Percentiles rank a stretch among this genome's conserved stretches.
These are phyloP conservation scores for Xanthostigma xanthostigma DNA, from an alignment of 2,888 invertebrate species.

Conservation along the genomic window DNA sequence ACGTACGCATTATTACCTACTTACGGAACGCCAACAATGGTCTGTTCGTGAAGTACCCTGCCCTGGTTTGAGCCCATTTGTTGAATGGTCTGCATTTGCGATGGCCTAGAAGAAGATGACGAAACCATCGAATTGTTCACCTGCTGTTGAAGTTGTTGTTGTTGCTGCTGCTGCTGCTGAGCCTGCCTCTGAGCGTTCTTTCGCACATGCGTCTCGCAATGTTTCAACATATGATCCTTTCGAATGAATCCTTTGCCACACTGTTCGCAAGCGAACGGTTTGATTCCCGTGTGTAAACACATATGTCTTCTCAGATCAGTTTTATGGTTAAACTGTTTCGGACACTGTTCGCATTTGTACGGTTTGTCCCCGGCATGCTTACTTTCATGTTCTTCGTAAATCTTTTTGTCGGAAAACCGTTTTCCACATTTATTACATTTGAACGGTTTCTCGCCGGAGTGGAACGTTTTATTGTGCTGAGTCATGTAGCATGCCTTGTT, in stretches of 20 bases:
- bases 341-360: slow-evolving; percentile 70
- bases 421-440: slow-evolving; percentile 78
- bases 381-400: slow-evolving; percentile 56
- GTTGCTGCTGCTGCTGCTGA: slow-evolving; percentile 2
- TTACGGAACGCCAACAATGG: slow-evolving; percentile 3
- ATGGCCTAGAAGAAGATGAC: slow-evolving; percentile 2
- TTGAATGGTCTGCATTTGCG: slow-evolving; percentile 9
- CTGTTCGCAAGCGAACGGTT: slow-evolving; percentile 65
- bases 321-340: slow-evolving; percentile 83
- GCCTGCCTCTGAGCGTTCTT: slow-evolving; percentile 21
- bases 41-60: slow-evolving; percentile 5
- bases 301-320: slow-evolving; percentile 76
- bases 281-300: slow-evolving; percentile 75
- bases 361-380: slow-evolving; percentile 76
- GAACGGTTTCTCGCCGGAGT: slow-evolving; percentile 72
- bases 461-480: slow-evolving; percentile 82
- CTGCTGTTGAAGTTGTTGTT: slow-evolving; percentile 19
- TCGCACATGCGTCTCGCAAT: slow-evolving; percentile 63
- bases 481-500: slow-evolving; percentile 78
- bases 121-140: slow-evolving; percentile 13
- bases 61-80: slow-evolving; percentile 3
- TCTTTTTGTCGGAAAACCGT: slow-evolving; percentile 55
- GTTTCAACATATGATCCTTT: slow-evolving; percentile 84
- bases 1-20: slow-evolving; percentile 1
- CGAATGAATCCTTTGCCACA: slow-evolving; percentile 82